These are phyloP conservation scores for Andrena camellia DNA, from an alignment of 2,888 invertebrate genomes.

Conservation along the genomic window DNA sequence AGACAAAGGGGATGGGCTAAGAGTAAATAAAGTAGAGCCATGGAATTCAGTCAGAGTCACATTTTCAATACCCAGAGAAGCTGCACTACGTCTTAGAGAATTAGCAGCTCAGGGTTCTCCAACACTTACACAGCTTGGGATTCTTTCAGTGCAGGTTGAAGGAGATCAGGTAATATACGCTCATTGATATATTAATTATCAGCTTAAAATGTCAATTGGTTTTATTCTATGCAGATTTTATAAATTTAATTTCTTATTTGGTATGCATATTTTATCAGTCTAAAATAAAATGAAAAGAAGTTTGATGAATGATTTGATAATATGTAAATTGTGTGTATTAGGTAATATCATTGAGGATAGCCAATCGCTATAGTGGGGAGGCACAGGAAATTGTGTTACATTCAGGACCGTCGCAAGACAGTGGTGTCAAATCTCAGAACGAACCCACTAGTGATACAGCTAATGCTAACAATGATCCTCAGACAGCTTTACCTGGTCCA, in stretches of 20 bases:
- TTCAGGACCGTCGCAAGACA: conserved; percentile 85
- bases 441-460: conserved; percentile 76
- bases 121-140: conserved; percentile 95
- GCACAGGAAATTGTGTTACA: conserved; percentile 90
- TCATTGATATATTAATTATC: not conserved
- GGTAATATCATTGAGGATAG: conserved; percentile 89
- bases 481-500: conserved; percentile 82
- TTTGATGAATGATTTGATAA: not conserved
- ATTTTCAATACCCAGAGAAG: conserved; percentile 98
- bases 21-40: conserved; percentile 95
- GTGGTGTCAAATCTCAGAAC: conserved; percentile 79
- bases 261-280: not conserved
- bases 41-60: conserved; percentile 99
- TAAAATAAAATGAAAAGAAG: not conserved
- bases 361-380: conserved; percentile 88
- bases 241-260: not conserved
- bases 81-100: conserved; percentile 95
- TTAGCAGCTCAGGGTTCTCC: conserved; percentile 96
- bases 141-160: conserved; percentile 97
- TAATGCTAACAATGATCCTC: conserved; percentile 76
- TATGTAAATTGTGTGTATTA: conserved; percentile 71
- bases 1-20: conserved; percentile 87
- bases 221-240: not conserved
- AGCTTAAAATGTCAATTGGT: not conserved
- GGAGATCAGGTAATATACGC: conserved; percentile 90